Evolutionary conservation across 2,113 vertebrate species (phyloP), one percentile per base, ranked within the genome.

Genomic region (Phasianus colchicus): DNA sequence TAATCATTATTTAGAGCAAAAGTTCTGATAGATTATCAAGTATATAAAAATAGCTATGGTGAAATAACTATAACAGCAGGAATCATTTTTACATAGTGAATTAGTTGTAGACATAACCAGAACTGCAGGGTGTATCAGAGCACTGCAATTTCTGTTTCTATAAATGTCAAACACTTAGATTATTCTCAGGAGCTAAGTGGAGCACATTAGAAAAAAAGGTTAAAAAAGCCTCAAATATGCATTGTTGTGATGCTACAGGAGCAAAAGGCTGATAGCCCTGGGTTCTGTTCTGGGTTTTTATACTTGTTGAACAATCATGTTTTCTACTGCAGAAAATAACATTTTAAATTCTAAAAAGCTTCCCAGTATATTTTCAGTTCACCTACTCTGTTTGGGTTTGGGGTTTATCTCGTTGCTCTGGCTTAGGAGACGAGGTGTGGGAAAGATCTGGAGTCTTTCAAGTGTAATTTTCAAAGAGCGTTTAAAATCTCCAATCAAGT

Each of bases 71-170:
- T 82, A 79, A 76, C n/a, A 19, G 38, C 61, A 86, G 64, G 63
- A 85, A 78, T 24, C 15, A 55, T 86, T 90, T 95, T 89, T 86
- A 83, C 61, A 60, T 61, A 83, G 92, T 36, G 57, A 90, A 81
- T 83, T 66, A 78, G 20, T 90, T 78, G 34, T 80, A 93, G 78
- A 30, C n/a, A 30, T 76, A 88, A 34, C 50, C 50, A 88, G 70
- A 94, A 60, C 57, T 67, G 32, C 55, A 79, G 60, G 58, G 58
- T 54, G 7, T 71, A 85, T 94, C 83, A 89, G 67, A 86, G 29
- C 63, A n/a, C 32, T 18, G 66, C 50, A 80, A 87, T 88, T 93
- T 69, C 52, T 72, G 24, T 90, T 96, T 85, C 81, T 83, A 83
- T 76, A 91, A 92, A 83, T 92, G 93, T 63, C 71, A 92, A 40